Conservation (phyloP, 2,113 vertebrate genomes). For the Paracanthobrama guichenoti region DNA sequence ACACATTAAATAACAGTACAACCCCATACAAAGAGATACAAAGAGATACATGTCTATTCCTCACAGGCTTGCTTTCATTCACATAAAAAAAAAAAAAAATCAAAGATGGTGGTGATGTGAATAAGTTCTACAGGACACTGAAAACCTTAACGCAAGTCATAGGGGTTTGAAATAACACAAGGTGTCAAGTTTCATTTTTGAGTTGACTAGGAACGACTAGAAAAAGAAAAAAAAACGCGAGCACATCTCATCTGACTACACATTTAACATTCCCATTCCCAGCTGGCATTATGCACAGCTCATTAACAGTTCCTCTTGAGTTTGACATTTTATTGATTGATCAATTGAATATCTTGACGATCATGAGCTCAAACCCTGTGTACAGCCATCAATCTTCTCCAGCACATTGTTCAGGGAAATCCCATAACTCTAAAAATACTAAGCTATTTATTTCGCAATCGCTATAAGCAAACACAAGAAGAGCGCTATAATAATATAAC, state of each 20-base stretch:
- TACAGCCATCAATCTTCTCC: constrained; percentile 29
- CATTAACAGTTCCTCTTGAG: constrained; percentile 5
- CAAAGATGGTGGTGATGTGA: no score
- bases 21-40: no score
- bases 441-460: background rate
- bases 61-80: no score
- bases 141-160: background rate
- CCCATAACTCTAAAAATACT: constrained; percentile 32
- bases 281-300: background rate
- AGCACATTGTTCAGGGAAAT: constrained; percentile 21
- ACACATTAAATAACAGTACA: no score
- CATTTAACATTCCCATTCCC: constrained; percentile 1
- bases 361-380: constrained; percentile 26
- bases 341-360: constrained; percentile 12
- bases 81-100: no score
- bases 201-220: background rate
- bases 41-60: no score
- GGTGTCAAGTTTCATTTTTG: background rate
- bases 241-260: background rate
- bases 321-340: constrained; percentile 33
- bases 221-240: background rate
- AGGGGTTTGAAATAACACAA: background rate
- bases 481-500: constrained; percentile 16
- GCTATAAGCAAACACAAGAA: constrained; percentile 8
- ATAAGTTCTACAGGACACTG: background rate